phyloP scores from a whole-genome alignment of 1,140 invertebrate species.

The Tenebrio molitor region DNA sequence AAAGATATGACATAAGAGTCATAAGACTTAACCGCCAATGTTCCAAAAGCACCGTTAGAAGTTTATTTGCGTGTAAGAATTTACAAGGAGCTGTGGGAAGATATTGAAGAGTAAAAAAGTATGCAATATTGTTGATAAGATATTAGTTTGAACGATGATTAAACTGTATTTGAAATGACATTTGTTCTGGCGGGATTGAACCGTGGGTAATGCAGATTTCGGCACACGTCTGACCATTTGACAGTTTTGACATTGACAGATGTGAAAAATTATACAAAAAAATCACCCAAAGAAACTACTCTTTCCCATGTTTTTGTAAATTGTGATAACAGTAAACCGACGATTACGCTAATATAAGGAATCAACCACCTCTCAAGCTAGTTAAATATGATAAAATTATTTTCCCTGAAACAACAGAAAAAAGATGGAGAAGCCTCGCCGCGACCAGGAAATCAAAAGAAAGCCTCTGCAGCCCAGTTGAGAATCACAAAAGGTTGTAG shows the following conservation, averaged over 20 bases:
- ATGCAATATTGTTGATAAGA: too few species aligned
- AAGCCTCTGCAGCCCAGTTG: conserved; percentile 95
- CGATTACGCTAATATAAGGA: conserved; percentile 11
- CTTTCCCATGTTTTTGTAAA: conserved; percentile 40
- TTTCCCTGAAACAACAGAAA: conserved; percentile 97
- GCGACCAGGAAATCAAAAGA: conserved; percentile 82
- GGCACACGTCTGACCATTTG: not conserved
- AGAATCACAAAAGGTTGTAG: conserved; percentile 94
- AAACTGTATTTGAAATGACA: too few species aligned
- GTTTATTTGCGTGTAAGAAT: too few species aligned
- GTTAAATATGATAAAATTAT: conserved; percentile 95
- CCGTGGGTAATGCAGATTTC: not conserved
- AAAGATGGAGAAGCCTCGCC: conserved; percentile 92
- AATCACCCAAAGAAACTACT: not conserved
- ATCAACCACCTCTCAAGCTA: conserved; percentile 15
- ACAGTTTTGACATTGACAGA: conserved; percentile 39
- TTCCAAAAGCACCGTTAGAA: too few species aligned
- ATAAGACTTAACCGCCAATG: too few species aligned
- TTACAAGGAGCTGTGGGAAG: too few species aligned
- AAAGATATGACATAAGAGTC: too few species aligned
- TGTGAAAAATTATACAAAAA: conserved; percentile 35
- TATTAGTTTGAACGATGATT: too few species aligned
- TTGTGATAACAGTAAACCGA: conserved; percentile 21
- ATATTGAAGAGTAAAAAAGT: too few species aligned
- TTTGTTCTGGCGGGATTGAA: too few species aligned